Evolutionary conservation across 2,113 vertebrate genomes (phyloP).

Genomic region (Podilymbus podiceps): DNA sequence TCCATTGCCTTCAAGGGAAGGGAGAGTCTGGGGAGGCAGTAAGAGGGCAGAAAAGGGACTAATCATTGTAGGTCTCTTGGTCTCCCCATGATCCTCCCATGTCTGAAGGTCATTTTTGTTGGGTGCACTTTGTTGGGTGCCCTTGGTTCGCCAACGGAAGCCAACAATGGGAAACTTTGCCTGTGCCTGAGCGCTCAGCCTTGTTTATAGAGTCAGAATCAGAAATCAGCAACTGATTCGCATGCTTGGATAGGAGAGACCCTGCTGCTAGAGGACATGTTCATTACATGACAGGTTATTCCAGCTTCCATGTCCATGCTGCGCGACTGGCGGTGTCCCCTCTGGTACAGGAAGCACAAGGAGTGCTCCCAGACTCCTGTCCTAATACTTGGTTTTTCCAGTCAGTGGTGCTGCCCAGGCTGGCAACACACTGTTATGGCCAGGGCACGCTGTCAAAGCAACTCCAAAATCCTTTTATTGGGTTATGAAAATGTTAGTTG

Average conservation of each 20-base stretch:
- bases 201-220: background rate
- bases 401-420: background rate
- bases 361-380: background rate
- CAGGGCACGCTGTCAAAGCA: background rate
- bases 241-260: background rate
- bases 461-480: background rate
- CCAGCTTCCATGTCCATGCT: background rate
- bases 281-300: background rate
- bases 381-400: background rate
- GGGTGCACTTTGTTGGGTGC: background rate
- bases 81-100: background rate
- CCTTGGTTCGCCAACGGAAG: background rate
- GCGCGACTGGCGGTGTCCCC: background rate
- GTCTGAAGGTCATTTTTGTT: background rate
- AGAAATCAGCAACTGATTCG: background rate
- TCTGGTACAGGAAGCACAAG: background rate
- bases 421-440: rapidly evolving
- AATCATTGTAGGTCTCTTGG: background rate
- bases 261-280: background rate
- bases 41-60: background rate
- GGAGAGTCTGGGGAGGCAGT: background rate
- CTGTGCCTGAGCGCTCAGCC: background rate
- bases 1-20: background rate
- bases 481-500: background rate
- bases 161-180: background rate